These are phyloP conservation scores for Drosophila melanica DNA, from an alignment of 1,140 invertebrate genomes.

Conservation along the genomic window DNA sequence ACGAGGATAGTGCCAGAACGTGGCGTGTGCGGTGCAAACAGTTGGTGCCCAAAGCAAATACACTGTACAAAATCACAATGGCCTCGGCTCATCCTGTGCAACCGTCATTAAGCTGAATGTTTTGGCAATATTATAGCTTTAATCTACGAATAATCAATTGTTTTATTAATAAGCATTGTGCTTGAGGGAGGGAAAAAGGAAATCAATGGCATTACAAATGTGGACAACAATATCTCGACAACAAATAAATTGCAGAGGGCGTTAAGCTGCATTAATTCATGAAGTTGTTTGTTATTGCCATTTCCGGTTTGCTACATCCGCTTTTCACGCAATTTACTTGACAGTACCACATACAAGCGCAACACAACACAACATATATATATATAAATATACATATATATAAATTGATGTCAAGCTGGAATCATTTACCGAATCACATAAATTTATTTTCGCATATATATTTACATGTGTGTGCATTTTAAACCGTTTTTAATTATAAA, in stretches of 20 bases:
- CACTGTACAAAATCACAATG: not conserved
- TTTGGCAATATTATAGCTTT: conserved; percentile 12
- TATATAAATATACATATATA: conserved; percentile 6
- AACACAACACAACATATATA: conserved; percentile 15
- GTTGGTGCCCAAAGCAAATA: conserved; percentile 1
- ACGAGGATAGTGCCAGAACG: conserved; percentile 25
- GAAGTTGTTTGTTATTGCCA: conserved; percentile 69
- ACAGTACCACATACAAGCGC: conserved; percentile 31
- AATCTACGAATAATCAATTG: conserved; percentile 32
- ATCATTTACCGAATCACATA: conserved; percentile 32
- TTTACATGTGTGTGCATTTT: conserved; percentile 3
- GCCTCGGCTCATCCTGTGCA: not conserved
- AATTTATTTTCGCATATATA: conserved; percentile 17
- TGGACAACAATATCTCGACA: conserved; percentile 32
- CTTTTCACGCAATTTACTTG: conserved; percentile 59
- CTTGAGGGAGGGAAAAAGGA: not conserved
- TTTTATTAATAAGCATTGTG: conserved; percentile 5
- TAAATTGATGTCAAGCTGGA: conserved; percentile 15
- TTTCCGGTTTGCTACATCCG: conserved; percentile 74
- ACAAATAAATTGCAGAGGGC: conserved; percentile 39
- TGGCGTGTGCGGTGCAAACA: conserved; percentile 12
- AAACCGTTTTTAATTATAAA: conserved; percentile 27
- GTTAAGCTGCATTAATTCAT: conserved; percentile 72
- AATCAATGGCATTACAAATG: conserved; percentile 41
- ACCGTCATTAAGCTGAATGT: not conserved